Conservation (phyloP, 2,888 invertebrate species). For the Blera fallax region DNA sequence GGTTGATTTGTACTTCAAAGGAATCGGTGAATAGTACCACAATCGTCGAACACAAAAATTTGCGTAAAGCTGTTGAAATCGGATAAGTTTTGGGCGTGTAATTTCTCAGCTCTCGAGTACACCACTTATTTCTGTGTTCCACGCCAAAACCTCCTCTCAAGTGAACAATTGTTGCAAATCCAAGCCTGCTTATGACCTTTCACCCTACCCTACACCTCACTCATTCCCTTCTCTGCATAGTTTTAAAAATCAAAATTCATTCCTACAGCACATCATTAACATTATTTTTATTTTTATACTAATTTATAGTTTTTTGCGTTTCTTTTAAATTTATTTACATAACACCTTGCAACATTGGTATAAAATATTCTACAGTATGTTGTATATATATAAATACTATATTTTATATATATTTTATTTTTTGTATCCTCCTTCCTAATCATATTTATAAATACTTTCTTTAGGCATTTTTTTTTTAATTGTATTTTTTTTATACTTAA, state of each 20-base stretch:
- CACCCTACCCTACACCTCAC: too few species aligned
- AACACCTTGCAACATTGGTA: slow-evolving; percentile 72
- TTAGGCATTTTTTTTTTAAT: slow-evolving; percentile 65
- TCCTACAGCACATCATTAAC: slow-evolving; percentile 22
- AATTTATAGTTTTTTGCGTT: slow-evolving; percentile 2
- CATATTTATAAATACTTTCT: slow-evolving; percentile 65
- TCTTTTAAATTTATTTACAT: slow-evolving; percentile 58
- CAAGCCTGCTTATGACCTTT: too few species aligned
- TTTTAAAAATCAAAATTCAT: neutral
- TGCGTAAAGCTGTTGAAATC: too few species aligned
- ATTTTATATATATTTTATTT: slow-evolving; percentile 69
- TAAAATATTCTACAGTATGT: slow-evolving; percentile 70
- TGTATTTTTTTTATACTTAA: slow-evolving; percentile 41
- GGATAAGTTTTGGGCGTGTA: too few species aligned
- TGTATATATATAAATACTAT: slow-evolving; percentile 70
- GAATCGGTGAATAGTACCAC: too few species aligned
- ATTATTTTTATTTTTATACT: slow-evolving; percentile 1
- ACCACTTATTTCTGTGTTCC: too few species aligned
- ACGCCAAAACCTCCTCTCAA: too few species aligned
- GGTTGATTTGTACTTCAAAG: too few species aligned
- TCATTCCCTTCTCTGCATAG: neutral
- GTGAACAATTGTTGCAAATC: too few species aligned
- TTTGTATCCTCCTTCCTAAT: slow-evolving; percentile 68
- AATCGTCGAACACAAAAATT: too few species aligned
- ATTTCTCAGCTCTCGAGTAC: too few species aligned